phyloP scores from a whole-genome alignment of 2,888 invertebrate genomes.

The Athetis lepigone region DNA sequence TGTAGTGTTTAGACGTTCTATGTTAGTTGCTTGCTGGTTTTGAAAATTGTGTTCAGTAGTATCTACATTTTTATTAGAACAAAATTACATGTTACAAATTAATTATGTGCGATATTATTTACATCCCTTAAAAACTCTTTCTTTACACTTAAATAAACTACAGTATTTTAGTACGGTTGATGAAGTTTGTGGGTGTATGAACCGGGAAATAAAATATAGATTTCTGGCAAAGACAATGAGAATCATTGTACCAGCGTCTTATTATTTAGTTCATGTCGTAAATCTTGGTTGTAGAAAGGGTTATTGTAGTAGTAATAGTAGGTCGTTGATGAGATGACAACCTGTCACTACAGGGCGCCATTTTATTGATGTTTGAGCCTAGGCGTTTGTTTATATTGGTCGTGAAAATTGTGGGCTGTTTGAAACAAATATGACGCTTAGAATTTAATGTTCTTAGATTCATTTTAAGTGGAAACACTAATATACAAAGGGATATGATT shows the following conservation, averaged over 20 bases:
- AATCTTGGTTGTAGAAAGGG: conserved; percentile 20
- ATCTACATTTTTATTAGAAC: too few relatives aligned
- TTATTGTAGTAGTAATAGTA: conserved; percentile 35
- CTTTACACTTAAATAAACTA: too few relatives aligned
- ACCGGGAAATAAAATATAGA: neutral
- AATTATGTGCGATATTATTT: too few relatives aligned
- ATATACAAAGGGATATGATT: neutral
- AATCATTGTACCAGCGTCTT: conserved; percentile 10
- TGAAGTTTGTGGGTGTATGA: neutral
- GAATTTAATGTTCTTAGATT: conserved; percentile 27
- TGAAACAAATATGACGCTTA: conserved; percentile 22
- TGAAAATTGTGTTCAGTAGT: too few relatives aligned
- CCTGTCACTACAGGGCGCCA: conserved; percentile 22
- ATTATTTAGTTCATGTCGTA: conserved; percentile 22
- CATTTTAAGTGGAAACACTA: neutral
- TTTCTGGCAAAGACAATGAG: neutral
- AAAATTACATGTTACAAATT: too few relatives aligned
- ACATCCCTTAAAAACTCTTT: too few relatives aligned
- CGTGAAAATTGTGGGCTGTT: conserved; percentile 42
- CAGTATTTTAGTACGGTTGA: too few relatives aligned
- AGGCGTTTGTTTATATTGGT: conserved; percentile 40
- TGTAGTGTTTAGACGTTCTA: neutral
- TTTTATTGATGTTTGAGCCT: conserved; percentile 40
- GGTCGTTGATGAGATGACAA: conserved; percentile 40
- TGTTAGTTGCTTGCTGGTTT: neutral